Evolutionary conservation across 1,140 invertebrate species (phyloP), one percentile per base, ranked within the genome.

Genomic region (Drosophila insularis): DNA sequence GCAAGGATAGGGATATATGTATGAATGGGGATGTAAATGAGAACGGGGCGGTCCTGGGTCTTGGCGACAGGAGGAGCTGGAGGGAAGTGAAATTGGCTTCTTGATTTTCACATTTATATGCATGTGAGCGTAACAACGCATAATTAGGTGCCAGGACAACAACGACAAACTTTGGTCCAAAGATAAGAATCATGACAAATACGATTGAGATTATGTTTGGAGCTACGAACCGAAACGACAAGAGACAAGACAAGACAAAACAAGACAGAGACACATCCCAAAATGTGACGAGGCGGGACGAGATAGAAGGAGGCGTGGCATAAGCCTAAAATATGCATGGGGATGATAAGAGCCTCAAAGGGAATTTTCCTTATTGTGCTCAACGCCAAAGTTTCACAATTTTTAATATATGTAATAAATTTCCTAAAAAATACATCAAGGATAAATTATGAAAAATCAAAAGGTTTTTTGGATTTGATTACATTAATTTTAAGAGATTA

Each of bases 31-130:
- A 17, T 43, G n/a, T 14, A 11, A 40, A 13, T n/a, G 23, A 11
- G 43, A 43, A 2, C 5, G 23, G 35, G 8, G 31, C 1, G 1
- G 35, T 5, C 27, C 6, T 27, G 10, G n/a, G n/a, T n/a, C n/a
- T n/a, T n/a, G n/a, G n/a, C n/a, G n/a, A n/a, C n/a, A n/a, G n/a
- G n/a, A n/a, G n/a, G 23, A 43, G 27, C 5, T 27, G 4, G 27
- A 11, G 61, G 50, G 56, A 39, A 31, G 64, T 64, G 71, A 74
- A 79, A 79, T 80, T 78, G 74, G 68, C 63, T 55, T 67, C 73
- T 71, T 78, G 81, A 86, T 86, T 86, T 71, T 61, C 62, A 27
- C 74, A 86, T 87, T 87, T 78, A 79, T 81, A 81, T 81, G 75
- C 78, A 78, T n/a, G 63, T 73, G 56, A 59, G 54, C 63, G 58